These are phyloP conservation scores for Thaumatotibia leucotreta DNA, from an alignment of 1,140 invertebrate species.

Conservation along the genomic window DNA sequence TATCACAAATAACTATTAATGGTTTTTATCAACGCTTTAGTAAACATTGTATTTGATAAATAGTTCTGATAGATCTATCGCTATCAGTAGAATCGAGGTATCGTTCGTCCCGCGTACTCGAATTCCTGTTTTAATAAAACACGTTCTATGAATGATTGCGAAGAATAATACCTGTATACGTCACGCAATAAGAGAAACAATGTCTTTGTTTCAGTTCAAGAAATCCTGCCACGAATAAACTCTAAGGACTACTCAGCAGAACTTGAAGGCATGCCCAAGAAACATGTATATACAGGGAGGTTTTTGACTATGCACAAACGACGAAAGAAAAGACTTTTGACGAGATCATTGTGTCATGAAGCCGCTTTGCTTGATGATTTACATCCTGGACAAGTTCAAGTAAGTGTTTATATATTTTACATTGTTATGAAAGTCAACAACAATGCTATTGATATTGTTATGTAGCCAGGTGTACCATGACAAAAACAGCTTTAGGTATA, in stretches of 20 bases:
- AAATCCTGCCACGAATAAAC: slow-evolving; percentile 16
- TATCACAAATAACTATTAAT: too few relatives aligned
- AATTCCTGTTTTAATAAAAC: not conserved
- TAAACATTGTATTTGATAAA: slow-evolving; percentile 58
- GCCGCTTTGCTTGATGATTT: slow-evolving; percentile 84
- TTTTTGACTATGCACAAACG: slow-evolving; percentile 89
- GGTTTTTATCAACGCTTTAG: slow-evolving; percentile 57
- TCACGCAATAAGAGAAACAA: not conserved
- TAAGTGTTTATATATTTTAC: too few relatives aligned
- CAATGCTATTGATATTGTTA: slow-evolving; percentile 20
- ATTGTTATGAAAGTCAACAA: too few relatives aligned
- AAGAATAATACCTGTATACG: not conserved
- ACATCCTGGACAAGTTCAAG: slow-evolving; percentile 83
- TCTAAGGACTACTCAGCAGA: slow-evolving; percentile 20
- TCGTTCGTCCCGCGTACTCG: slow-evolving; percentile 23
- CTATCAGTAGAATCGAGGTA: slow-evolving; percentile 36
- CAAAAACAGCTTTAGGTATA: too few relatives aligned
- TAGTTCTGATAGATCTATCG: slow-evolving; percentile 41
- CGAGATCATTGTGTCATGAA: slow-evolving; percentile 79
- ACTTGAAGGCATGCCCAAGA: slow-evolving; percentile 23
- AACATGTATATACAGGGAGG: slow-evolving; percentile 74
- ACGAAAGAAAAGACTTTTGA: slow-evolving; percentile 81
- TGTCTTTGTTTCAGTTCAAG: slow-evolving; percentile 34
- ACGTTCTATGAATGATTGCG: not conserved
- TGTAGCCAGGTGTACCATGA: too few relatives aligned